phyloP scores from a whole-genome alignment of 2,113 vertebrate species.

The Redunca redunca region DNA sequence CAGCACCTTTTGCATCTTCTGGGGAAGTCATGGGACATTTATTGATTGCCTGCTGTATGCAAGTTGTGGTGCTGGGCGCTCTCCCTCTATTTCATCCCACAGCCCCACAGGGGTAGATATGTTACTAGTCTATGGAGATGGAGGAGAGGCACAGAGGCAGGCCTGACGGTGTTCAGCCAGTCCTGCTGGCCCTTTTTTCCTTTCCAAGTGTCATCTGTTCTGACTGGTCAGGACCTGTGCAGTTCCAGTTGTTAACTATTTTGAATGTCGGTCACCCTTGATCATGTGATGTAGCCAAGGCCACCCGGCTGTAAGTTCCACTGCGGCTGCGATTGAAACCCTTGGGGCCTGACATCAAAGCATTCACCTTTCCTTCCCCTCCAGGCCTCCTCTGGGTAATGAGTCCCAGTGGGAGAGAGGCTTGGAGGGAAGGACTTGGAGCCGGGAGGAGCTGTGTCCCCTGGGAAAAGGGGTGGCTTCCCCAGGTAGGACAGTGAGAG shows the following conservation, averaged over 20 bases:
- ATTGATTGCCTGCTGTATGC: neutral
- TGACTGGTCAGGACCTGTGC: neutral
- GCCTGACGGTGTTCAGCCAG: neutral
- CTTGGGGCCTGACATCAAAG: neutral
- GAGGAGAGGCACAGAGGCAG: neutral
- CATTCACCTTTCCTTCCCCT: neutral
- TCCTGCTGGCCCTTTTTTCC: neutral
- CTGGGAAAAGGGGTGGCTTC: neutral
- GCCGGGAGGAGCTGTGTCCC: neutral
- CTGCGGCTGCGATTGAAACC: neutral
- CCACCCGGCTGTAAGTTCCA: neutral
- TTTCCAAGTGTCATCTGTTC: neutral
- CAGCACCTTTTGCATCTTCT: neutral
- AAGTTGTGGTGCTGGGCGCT: accelerated
- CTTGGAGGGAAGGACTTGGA: neutral
- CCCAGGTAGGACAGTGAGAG: neutral
- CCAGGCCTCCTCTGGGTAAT: neutral
- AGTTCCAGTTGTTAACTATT: neutral
- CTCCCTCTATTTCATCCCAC: neutral
- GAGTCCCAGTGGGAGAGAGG: neutral
- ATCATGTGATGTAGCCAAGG: neutral
- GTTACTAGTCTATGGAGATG: neutral
- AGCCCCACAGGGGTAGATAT: neutral
- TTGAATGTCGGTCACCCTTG: accelerated
- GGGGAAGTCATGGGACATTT: neutral